These are phyloP conservation scores for Protomyctophum bolini DNA, from an alignment of 2,113 vertebrate genomes.

Conservation along the genomic window DNA sequence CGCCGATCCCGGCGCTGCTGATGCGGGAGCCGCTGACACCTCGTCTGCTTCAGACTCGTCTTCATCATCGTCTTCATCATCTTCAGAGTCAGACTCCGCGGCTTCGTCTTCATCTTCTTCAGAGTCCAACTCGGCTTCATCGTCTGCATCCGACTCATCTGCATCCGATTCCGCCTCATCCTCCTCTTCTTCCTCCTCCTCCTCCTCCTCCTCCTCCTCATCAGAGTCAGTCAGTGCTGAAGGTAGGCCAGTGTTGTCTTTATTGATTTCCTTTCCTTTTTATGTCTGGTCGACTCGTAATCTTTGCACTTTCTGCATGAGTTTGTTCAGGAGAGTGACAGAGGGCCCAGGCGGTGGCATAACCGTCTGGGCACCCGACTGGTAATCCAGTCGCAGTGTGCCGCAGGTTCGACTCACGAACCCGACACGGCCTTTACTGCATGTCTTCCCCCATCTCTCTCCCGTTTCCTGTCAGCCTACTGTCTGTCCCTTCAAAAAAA, in stretches of 20 bases:
- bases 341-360: no score
- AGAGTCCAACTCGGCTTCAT: constrained; percentile 25
- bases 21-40: constrained; percentile 23
- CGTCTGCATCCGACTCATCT: constrained; percentile 34
- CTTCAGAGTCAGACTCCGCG: constrained; percentile 32
- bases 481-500: no score
- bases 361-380: no score
- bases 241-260: constrained; percentile 46
- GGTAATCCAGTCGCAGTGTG: no score
- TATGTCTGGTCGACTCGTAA: background rate
- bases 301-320: no score
- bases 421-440: no score
- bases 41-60: constrained; percentile 9
- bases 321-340: no score
- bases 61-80: constrained; percentile 45
- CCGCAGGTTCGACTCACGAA: no score
- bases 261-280: background rate
- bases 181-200: constrained; percentile 22
- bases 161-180: constrained; percentile 23
- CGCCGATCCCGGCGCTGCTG: constrained; percentile 23
- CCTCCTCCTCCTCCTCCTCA: constrained; percentile 64
- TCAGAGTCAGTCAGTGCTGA: constrained; percentile 72
- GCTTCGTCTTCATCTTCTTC: constrained; percentile 38
- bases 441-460: no score
- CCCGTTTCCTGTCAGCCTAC: no score